phyloP scores from a whole-genome alignment of 2,797 vertebrate species.

The Sus cebifrons region DNA sequence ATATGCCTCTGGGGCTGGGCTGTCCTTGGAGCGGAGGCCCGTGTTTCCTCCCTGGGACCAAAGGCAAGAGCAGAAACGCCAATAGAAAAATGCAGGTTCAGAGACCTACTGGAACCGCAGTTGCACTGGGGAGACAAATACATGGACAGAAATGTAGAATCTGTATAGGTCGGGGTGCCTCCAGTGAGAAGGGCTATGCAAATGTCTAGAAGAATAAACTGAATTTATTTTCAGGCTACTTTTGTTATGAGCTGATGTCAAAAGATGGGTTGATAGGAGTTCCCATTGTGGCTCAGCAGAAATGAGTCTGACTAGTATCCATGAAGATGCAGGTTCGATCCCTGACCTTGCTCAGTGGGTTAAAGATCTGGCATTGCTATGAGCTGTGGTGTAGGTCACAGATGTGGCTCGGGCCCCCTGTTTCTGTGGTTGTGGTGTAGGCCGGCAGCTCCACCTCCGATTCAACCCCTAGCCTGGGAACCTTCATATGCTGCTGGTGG shows the following conservation, averaged over 20 bases:
- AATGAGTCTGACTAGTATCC: too few relatives aligned
- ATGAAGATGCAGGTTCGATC: too few relatives aligned
- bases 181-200: neutral
- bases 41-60: neutral
- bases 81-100: neutral
- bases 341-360: too few relatives aligned
- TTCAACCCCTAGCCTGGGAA: too few relatives aligned
- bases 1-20: too few relatives aligned
- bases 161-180: neutral
- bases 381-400: too few relatives aligned
- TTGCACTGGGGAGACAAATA: neutral
- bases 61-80: neutral
- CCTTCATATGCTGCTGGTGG: too few relatives aligned
- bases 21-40: neutral
- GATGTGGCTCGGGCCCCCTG: too few relatives aligned
- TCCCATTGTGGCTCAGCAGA: too few relatives aligned
- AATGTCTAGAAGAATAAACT: neutral
- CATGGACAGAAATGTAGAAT: neutral
- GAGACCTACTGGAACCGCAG: neutral
- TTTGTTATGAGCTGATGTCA: neutral
- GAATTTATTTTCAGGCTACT: neutral
- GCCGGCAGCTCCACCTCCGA: too few relatives aligned
- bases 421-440: too few relatives aligned
- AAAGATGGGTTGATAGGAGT: neutral
- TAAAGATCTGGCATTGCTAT: too few relatives aligned